Evolutionary conservation across 1,140 invertebrate genomes (phyloP).

Genomic region (Dendrolimus punctatus): DNA sequence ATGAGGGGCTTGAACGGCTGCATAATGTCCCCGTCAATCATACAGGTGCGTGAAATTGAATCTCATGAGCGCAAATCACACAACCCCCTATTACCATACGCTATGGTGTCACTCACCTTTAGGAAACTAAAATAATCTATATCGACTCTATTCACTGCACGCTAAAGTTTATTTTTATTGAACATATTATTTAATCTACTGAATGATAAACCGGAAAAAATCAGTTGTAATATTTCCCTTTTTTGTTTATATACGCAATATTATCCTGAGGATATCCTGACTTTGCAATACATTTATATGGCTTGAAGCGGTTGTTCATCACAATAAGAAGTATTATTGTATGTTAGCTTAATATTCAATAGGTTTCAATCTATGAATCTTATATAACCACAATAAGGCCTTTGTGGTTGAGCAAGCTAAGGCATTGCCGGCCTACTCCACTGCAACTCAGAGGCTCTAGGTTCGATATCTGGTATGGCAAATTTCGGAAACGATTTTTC

Average conservation of each 20-base stretch:
- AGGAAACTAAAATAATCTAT: constrained; percentile 10
- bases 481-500: too few relatives aligned
- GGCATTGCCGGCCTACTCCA: too few relatives aligned
- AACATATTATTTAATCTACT: constrained; percentile 7
- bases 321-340: too few relatives aligned
- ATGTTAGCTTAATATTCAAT: too few relatives aligned
- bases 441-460: too few relatives aligned
- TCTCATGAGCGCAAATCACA: constrained; percentile 60
- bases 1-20: constrained; percentile 39
- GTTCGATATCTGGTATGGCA: too few relatives aligned
- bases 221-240: constrained; percentile 23
- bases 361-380: too few relatives aligned
- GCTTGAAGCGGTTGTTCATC: too few relatives aligned
- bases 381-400: too few relatives aligned
- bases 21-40: constrained; percentile 59
- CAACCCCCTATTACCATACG: constrained; percentile 45
- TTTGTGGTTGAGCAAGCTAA: too few relatives aligned
- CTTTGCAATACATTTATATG: not conserved
- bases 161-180: constrained; percentile 14
- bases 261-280: constrained; percentile 6
- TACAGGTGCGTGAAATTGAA: constrained; percentile 54
- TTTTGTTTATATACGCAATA: constrained; percentile 20
- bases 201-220: constrained; percentile 27
- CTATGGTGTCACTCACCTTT: constrained; percentile 25
- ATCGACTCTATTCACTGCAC: constrained; percentile 13